phyloP scores from a whole-genome alignment of 2,888 invertebrate genomes.

The Tenthredo mesomela region DNA sequence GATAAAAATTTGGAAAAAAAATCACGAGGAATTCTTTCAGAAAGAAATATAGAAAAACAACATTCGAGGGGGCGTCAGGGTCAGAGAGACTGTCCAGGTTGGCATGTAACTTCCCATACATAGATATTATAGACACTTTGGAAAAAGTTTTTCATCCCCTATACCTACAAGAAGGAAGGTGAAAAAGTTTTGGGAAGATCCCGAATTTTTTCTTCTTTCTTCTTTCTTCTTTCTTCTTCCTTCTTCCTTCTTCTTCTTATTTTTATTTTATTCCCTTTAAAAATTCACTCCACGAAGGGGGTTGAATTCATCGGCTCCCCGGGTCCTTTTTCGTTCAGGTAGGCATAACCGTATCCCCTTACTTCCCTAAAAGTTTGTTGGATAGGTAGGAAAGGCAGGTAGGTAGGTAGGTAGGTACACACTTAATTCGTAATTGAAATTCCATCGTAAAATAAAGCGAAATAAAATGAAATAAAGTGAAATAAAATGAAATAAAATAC shows the following conservation, averaged over 20 bases:
- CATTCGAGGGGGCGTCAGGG: no score
- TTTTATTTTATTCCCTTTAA: conserved; percentile 12
- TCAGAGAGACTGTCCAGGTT: no score
- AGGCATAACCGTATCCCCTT: not conserved
- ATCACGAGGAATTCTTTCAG: no score
- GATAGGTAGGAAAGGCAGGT: not conserved
- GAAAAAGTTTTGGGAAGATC: not conserved
- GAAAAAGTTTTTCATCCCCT: not conserved
- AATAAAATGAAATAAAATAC: not conserved
- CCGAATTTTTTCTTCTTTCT: no score
- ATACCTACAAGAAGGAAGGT: not conserved
- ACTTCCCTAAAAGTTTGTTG: not conserved
- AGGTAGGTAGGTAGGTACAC: conserved; percentile 23
- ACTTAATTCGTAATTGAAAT: conserved; percentile 43
- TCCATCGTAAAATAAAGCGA: conserved; percentile 8
- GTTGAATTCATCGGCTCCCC: conserved; percentile 14
- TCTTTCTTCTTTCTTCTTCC: not conserved
- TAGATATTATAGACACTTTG: not conserved
- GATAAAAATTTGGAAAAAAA: no score
- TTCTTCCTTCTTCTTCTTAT: not conserved
- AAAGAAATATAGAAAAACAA: no score
- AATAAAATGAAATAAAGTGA: conserved; percentile 4
- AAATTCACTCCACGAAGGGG: conserved; percentile 24
- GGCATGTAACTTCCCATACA: not conserved
- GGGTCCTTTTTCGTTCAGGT: not conserved